Evolutionary conservation across 2,797 vertebrate species (phyloP).

Genomic region (Cephalopachus bancanus): DNA sequence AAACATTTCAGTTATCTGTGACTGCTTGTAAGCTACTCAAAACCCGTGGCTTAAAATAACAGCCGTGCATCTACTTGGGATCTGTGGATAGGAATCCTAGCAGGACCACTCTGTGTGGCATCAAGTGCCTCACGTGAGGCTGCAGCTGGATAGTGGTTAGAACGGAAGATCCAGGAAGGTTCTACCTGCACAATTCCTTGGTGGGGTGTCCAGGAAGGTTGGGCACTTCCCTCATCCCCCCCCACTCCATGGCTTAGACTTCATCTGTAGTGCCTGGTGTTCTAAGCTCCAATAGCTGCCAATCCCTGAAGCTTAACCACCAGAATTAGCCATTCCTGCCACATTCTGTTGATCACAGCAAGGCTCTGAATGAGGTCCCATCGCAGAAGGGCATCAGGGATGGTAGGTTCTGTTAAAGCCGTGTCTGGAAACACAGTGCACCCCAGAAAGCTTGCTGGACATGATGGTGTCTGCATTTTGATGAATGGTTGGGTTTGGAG

Average conservation of each 20-base stretch:
- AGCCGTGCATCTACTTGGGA: not conserved
- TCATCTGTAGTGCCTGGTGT: not conserved
- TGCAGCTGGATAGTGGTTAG: not conserved
- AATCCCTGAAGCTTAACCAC: not conserved
- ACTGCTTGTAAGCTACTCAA: not conserved
- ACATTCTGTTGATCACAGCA: not conserved
- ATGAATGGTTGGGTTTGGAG: not conserved
- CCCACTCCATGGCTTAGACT: not conserved
- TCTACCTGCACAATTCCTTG: not conserved
- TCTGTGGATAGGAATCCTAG: not conserved
- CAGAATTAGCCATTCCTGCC: not conserved
- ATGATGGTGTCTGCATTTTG: not conserved
- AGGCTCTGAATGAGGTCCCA: not conserved
- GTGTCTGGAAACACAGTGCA: not conserved
- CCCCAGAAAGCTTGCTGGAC: not conserved
- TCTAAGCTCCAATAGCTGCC: not conserved
- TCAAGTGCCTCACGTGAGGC: not conserved
- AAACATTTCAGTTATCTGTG: not conserved
- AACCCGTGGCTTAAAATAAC: constrained; percentile 1
- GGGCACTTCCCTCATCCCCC: not conserved
- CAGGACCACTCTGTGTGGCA: not conserved
- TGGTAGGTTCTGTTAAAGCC: not conserved
- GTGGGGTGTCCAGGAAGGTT: not conserved
- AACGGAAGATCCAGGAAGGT: not conserved
- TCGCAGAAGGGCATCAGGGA: not conserved